Conservation (phyloP, 2,888 invertebrate species). For the Saturnia japonica region DNA sequence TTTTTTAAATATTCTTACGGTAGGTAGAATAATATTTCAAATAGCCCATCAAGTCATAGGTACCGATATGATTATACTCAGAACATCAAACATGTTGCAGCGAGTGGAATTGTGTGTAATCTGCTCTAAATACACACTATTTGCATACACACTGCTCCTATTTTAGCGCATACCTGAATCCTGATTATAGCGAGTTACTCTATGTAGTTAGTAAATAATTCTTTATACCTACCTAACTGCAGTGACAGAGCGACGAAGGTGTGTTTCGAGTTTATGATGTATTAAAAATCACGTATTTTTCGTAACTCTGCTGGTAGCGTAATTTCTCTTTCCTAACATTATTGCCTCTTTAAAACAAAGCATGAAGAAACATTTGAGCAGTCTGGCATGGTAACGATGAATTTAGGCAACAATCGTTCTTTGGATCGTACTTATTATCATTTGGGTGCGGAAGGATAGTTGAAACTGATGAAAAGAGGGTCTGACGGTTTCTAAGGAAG, state of each 20-base stretch:
- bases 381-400: no score
- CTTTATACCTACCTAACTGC: background rate
- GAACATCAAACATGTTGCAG: constrained; percentile 3
- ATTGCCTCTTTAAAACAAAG: no score
- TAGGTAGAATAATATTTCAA: background rate
- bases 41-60: background rate
- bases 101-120: constrained; percentile 49
- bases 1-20: no score
- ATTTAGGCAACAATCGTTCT: no score
- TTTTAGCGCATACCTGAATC: background rate
- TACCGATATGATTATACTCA: background rate
- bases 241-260: background rate
- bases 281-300: background rate
- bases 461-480: no score
- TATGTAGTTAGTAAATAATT: background rate
- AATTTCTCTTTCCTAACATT: no score
- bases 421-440: no score
- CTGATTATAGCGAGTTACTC: background rate
- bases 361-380: no score
- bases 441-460: no score
- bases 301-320: background rate
- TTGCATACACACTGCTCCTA: constrained; percentile 47
- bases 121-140: constrained; percentile 56
- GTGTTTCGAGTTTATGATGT: background rate
- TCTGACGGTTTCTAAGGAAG: no score